Evolutionary conservation across 2,113 vertebrate species (phyloP).

Genomic region (Erythrolamprus reginae): DNA sequence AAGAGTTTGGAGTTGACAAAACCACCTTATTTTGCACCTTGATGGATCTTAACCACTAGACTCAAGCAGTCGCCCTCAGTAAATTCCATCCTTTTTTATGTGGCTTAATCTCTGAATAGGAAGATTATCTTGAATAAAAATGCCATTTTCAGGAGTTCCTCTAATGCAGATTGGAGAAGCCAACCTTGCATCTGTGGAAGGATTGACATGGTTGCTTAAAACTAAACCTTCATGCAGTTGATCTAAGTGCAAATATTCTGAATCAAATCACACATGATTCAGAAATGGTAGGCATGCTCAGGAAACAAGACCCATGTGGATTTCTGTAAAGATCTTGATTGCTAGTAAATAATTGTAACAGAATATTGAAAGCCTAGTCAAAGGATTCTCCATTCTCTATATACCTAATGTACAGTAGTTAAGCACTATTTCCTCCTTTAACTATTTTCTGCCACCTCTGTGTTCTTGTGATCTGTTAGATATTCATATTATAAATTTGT

Average conservation of each 20-base stretch:
- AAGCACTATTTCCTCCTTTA: neutral
- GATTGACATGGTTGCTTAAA: accelerated
- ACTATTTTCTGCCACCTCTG: neutral
- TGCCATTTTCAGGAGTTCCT: neutral
- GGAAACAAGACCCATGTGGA: neutral
- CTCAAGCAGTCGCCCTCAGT: neutral
- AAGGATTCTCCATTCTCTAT: neutral
- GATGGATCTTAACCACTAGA: neutral
- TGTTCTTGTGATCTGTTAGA: neutral
- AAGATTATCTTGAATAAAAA: neutral
- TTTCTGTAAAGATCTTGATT: neutral
- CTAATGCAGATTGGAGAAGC: neutral
- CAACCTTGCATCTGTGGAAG: neutral
- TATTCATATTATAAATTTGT: neutral
- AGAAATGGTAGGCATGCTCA: neutral
- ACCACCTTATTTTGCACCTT: neutral
- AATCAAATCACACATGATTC: neutral
- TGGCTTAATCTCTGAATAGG: neutral
- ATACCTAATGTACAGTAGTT: neutral
- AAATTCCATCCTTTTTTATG: neutral
- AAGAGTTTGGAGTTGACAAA: neutral
- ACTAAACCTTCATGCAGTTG: neutral
- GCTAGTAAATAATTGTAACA: neutral
- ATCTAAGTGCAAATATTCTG: neutral
- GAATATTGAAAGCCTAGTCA: neutral